Conservation (phyloP, 2,797 vertebrate species). For the Euthynnus affinis region DNA sequence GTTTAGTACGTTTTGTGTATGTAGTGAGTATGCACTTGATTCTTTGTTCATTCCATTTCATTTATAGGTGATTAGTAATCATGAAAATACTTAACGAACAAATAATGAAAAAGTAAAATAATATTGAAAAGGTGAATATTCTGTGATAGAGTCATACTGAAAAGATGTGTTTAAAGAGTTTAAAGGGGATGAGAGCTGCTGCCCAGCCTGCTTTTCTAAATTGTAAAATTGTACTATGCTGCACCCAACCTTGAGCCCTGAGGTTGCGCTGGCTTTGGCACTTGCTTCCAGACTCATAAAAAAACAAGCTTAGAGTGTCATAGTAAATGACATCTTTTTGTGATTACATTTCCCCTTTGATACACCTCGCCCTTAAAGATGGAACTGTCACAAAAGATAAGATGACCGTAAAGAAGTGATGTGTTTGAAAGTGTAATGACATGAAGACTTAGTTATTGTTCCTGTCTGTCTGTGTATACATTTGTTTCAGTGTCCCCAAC, state of each 20-base stretch:
- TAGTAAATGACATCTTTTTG: not conserved
- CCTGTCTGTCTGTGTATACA: not conserved
- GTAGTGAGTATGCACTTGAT: no score
- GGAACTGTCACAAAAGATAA: not conserved
- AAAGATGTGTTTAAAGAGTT: not conserved
- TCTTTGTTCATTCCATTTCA: no score
- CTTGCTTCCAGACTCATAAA: not conserved
- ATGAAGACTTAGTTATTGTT: not conserved
- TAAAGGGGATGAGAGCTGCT: not conserved
- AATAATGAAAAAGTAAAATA: no score
- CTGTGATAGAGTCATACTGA: not conserved
- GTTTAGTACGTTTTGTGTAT: no score
- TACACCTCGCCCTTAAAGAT: not conserved
- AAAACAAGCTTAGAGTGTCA: not conserved
- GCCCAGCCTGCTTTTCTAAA: not conserved
- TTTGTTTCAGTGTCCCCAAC: slow-evolving; percentile 88
- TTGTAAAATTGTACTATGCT: not conserved
- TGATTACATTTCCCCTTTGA: slow-evolving; percentile 2
- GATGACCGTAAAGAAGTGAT: not conserved
- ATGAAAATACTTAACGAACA: no score
- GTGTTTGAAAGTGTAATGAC: not conserved
- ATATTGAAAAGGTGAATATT: not conserved
- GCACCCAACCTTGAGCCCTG: not conserved
- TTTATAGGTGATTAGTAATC: no score
- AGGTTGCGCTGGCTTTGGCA: no score